Evolutionary conservation across 2,797 vertebrate genomes (phyloP).

Genomic region (Enteromius paludinosus): DNA sequence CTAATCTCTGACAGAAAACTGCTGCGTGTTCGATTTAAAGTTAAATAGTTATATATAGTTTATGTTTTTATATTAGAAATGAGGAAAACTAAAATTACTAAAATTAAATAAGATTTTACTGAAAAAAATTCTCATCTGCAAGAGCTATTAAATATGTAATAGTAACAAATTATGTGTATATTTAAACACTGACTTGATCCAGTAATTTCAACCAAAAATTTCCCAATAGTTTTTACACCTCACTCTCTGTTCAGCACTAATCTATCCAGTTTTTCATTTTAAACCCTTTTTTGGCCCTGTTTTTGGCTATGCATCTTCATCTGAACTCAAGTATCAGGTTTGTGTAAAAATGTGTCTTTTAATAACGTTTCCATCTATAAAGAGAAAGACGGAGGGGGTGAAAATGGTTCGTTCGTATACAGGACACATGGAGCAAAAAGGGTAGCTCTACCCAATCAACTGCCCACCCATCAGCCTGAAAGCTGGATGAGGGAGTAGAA

Average conservation of each 20-base stretch:
- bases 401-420: not conserved
- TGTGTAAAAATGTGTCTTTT: constrained; percentile 26
- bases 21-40: too few species aligned
- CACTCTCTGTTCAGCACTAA: not conserved
- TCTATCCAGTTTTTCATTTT: not conserved
- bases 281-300: not conserved
- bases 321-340: constrained; percentile 4
- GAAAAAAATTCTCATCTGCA: not conserved
- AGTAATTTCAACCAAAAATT: not conserved
- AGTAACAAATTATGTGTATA: not conserved
- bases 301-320: not conserved
- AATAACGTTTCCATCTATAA: constrained; percentile 5
- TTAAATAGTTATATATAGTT: too few species aligned
- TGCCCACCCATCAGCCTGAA: constrained; percentile 28
- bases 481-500: constrained; percentile 29
- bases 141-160: not conserved
- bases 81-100: not conserved
- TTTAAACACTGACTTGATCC: not conserved
- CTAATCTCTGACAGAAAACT: too few species aligned
- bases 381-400: not conserved
- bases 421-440: constrained; percentile 19
- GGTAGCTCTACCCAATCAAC: constrained; percentile 33
- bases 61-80: too few species aligned
- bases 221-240: not conserved
- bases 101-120: not conserved